Conservation (phyloP, 37 sponge, comb jelly and placozoan genomes). For the Geodia barretti region DNA sequence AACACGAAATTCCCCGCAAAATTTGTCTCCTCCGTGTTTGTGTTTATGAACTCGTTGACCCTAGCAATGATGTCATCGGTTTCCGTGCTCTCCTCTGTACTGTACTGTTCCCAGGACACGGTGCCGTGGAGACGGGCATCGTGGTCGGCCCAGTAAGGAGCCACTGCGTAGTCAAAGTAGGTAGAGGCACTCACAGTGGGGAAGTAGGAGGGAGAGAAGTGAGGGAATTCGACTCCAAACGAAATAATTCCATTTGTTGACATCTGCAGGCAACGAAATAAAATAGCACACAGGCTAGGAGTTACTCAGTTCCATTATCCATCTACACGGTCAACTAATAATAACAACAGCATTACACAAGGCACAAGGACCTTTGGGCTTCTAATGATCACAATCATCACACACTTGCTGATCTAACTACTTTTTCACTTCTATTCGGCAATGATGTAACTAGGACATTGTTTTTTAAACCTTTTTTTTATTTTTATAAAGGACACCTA, state of each 20-base stretch:
- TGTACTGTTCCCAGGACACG: slow-evolving; percentile 9
- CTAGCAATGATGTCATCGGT: not conserved
- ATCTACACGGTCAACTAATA: no score
- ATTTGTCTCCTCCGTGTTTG: not conserved
- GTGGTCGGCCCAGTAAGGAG: slow-evolving; percentile 37
- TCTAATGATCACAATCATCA: no score
- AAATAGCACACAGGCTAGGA: no score
- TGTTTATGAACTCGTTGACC: slow-evolving; percentile 10
- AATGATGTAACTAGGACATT: no score
- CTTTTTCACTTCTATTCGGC: no score
- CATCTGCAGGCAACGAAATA: slow-evolving; percentile 15
- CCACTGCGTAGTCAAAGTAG: slow-evolving; percentile 11
- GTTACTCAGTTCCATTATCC: no score
- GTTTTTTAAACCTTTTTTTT: no score
- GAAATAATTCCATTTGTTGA: slow-evolving; percentile 47
- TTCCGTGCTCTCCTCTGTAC: not conserved
- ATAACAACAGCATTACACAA: no score
- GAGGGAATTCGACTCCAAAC: slow-evolving; percentile 18
- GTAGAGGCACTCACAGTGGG: not conserved
- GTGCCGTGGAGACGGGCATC: slow-evolving; percentile 11
- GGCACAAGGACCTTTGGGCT: no score
- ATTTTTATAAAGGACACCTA: no score
- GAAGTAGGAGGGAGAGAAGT: not conserved
- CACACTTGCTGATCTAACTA: no score
- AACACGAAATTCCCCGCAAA: slow-evolving; percentile 41